Base-by-base conservation (phyloP, 2,113 vertebrate genomes). In the Promerops cafer region DNA sequence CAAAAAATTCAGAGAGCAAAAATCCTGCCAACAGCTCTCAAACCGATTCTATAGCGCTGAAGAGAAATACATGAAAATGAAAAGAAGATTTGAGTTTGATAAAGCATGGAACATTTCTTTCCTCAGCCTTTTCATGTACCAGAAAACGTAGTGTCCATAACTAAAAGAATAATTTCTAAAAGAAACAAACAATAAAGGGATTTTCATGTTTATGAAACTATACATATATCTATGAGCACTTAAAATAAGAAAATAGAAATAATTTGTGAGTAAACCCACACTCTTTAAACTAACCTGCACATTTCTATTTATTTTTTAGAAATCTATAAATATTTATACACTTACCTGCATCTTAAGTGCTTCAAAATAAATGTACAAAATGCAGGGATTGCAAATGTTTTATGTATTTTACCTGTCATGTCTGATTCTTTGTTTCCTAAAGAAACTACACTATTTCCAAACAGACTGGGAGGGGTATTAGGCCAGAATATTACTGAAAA, bases 371-470 rank as follows among this genome's bases (percentile, higher is more conserved):
- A 93, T 78, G 77, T 77, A 93, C 33, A 91, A 97, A 95, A 95
- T 72, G 68, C 54, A 76, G 68, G 60, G 90, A 88, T 97, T 98
- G 97, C 68, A 97, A 97, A 98, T 97, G 94, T 93, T 97, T 98
- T 98, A 93, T 91, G 95, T 98, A 98, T 98, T 97, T 97, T 92
- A 98, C 91, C 95, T 97, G 94, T 96, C 98, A 97, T 98, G 97
- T 92, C 93, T 98, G 98, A 98, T 94, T 93, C 93, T 98, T 98
- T 98, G 97, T 98, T 97, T 98, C 97, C 91, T 95, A 98, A 98
- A 97, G 96, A 97, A 97, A 97, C 47, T 57, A 94, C 60, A 83
- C 57, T 87, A 82, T 97, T 97, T 97, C 92, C 88, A 96, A 96
- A 97, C 89, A 96, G 87, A 93, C 89, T 79, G 78, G 72, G 57